Evolutionary conservation across 2,113 vertebrate genomes (phyloP).

Genomic region (Oxygymnocypris stewartii): DNA sequence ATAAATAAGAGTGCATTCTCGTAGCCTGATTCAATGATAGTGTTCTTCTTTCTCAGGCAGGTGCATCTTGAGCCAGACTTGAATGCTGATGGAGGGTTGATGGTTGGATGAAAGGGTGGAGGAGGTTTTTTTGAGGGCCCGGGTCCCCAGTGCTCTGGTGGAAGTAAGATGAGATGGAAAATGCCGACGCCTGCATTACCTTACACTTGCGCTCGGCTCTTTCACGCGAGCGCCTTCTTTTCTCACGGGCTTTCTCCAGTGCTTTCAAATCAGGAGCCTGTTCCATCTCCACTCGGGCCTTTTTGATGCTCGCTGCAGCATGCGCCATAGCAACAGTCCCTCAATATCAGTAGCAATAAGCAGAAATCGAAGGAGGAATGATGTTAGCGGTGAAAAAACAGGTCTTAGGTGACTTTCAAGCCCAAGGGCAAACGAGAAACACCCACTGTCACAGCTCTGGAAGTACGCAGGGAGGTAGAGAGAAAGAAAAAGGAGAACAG

Average conservation of each 20-base stretch:
- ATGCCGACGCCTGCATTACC: conserved; percentile 73
- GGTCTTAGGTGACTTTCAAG: conserved; percentile 55
- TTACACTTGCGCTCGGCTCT: conserved; percentile 92
- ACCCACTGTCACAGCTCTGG: conserved; percentile 35
- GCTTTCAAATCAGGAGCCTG: conserved; percentile 80
- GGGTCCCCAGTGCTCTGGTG: conserved; percentile 27
- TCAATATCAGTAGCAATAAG: background rate
- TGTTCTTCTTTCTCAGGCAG: background rate
- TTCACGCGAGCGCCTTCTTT: conserved; percentile 87
- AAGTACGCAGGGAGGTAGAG: conserved; percentile 16
- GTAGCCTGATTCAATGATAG: background rate
- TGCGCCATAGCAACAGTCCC: conserved; percentile 84
- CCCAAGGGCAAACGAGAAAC: conserved; percentile 55
- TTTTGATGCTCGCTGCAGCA: conserved; percentile 95
- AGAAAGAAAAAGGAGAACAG: conserved; percentile 26
- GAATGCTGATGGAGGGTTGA: conserved; percentile 22
- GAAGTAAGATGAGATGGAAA: conserved; percentile 47
- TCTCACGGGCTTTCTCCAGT: conserved; percentile 88
- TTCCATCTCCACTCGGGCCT: conserved; percentile 90
- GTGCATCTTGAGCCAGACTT: conserved; percentile 26
- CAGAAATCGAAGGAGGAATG: conserved; percentile 35
- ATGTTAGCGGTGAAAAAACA: conserved; percentile 9
- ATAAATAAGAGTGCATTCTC: background rate
- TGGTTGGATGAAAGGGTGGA: conserved; percentile 25
- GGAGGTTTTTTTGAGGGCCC: conserved; percentile 30